These are phyloP conservation scores for Hippocampus abdominalis DNA, from an alignment of 2,113 vertebrate species.

Conservation along the genomic window DNA sequence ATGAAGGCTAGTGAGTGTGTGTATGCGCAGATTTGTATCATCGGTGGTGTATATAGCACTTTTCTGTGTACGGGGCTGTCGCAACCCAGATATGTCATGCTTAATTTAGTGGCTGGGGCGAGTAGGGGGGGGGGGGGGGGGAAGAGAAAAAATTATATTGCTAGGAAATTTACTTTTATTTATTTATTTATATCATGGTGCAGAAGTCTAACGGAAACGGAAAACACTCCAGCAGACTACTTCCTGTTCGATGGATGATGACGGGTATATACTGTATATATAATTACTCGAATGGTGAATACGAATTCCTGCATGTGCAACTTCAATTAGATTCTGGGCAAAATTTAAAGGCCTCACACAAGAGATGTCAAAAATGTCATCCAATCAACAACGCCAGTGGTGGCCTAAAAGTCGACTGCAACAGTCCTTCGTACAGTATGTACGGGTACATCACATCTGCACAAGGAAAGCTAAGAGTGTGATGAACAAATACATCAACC, in stretches of 20 bases:
- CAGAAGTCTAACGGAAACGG: neutral
- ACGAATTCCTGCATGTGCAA: neutral
- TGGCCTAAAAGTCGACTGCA: neutral
- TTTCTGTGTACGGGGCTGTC: constrained; percentile 54
- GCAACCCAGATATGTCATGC: constrained; percentile 69
- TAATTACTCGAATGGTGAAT: neutral
- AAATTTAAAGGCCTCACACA: neutral
- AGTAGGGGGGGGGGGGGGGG: constrained; percentile 30
- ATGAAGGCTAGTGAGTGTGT: constrained; percentile 9
- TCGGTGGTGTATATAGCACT: constrained; percentile 45
- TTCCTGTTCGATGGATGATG: neutral
- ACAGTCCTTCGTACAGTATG: neutral
- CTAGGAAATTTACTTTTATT: constrained; percentile 33
- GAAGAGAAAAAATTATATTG: constrained; percentile 43
- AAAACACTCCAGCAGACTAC: neutral
- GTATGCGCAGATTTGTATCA: constrained; percentile 38
- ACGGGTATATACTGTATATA: neutral
- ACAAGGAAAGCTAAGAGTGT: constrained; percentile 11
- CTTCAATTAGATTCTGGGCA: neutral
- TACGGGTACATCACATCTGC: constrained; percentile 22
- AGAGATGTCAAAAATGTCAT: neutral
- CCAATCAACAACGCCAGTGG: neutral
- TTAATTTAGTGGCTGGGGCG: constrained; percentile 65
- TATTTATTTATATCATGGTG: constrained; percentile 12
- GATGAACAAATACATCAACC: constrained; percentile 40